Percentiles rank a stretch among this genome's conserved stretches.
Evolutionary conservation across 2,113 vertebrate genomes (phyloP).

Genomic region (Ameiurus melas): DNA sequence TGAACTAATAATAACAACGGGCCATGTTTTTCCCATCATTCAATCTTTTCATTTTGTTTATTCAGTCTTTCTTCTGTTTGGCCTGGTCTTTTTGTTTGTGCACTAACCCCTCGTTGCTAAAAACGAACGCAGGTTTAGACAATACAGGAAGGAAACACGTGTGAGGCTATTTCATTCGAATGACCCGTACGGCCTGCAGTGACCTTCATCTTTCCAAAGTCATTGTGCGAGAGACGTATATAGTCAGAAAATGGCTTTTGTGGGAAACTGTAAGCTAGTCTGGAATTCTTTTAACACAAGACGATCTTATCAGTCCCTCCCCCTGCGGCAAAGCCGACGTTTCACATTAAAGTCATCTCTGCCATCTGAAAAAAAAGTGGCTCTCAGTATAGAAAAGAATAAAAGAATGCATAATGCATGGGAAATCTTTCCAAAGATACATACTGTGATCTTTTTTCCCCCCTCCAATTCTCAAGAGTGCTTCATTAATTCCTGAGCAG

Average conservation of each 20-base stretch:
- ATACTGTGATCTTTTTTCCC: background rate
- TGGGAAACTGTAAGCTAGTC: conserved; percentile 10
- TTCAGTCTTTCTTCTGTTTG: background rate
- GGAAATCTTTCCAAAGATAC: conserved; percentile 11
- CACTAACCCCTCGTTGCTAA: background rate
- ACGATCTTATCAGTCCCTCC: conserved; percentile 11
- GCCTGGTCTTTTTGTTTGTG: background rate
- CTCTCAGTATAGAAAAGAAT: background rate
- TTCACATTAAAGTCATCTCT: conserved; percentile 34
- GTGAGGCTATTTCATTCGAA: background rate
- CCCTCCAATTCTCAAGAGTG: background rate
- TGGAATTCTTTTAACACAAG: conserved; percentile 25
- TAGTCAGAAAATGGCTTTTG: conserved; percentile 1
- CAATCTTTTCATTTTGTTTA: background rate
- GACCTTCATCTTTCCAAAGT: conserved; percentile 3
- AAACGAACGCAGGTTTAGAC: background rate
- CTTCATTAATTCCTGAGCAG: background rate
- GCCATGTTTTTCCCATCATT: background rate
- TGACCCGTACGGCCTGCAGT: background rate
- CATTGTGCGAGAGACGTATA: conserved; percentile 1
- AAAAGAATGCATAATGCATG: conserved; percentile 14
- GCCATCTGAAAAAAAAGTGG: background rate
- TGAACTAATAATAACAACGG: background rate
- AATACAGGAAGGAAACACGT: background rate
- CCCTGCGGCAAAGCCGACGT: conserved; percentile 9